Evolutionary conservation across 2,888 invertebrate species (phyloP).

Genomic region (Ceraclea dissimilis): DNA sequence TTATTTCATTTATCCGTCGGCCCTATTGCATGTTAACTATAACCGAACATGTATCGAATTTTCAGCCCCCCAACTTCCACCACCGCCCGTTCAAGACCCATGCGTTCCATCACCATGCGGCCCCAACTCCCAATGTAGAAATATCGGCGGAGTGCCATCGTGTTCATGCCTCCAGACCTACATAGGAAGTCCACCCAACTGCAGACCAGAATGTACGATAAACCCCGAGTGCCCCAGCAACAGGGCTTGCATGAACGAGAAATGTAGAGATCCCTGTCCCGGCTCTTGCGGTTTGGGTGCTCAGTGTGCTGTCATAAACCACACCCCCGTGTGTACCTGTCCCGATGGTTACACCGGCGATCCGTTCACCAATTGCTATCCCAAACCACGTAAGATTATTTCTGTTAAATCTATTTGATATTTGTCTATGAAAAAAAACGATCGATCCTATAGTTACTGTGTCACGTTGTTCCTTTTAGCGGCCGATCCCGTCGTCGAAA

Average conservation of each 20-base stretch:
- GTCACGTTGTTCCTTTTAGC: constrained; percentile 29
- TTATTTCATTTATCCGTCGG: neutral
- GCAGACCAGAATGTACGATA: constrained; percentile 62
- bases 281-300: constrained; percentile 70
- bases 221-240: constrained; percentile 67
- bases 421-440: too few species aligned
- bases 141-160: constrained; percentile 46
- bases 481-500: constrained; percentile 32
- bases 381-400: constrained; percentile 35
- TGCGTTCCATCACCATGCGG: constrained; percentile 60
- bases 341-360: constrained; percentile 60
- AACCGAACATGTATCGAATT: constrained; percentile 20
- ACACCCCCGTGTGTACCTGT: constrained; percentile 67
- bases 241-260: constrained; percentile 67
- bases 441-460: too few species aligned
- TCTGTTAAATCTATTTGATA: neutral
- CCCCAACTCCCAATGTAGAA: constrained; percentile 43
- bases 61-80: constrained; percentile 41
- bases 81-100: constrained; percentile 38
- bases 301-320: constrained; percentile 66
- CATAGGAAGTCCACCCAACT: constrained; percentile 63
- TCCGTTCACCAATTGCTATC: constrained; percentile 62
- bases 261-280: constrained; percentile 70
- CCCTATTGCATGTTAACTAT: too few species aligned
- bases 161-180: constrained; percentile 61